Evolutionary conservation across 2,797 vertebrate species (phyloP), one percentile per base, ranked within the genome.

Genomic region (Tolypeutes matacus): DNA sequence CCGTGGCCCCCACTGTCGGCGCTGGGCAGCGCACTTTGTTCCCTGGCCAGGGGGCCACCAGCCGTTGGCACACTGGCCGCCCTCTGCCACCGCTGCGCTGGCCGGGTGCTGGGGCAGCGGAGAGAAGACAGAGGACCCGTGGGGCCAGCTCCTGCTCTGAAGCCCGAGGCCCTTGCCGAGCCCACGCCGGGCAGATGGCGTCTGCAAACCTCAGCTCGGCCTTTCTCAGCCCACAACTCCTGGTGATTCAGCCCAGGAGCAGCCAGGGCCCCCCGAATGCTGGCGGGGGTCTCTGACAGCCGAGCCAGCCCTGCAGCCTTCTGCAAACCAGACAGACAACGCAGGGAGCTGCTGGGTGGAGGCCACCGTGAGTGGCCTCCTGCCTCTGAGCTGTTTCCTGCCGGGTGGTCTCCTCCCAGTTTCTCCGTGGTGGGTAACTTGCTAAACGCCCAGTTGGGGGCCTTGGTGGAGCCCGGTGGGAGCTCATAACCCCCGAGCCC

Each of bases 61-160:
- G 60, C 15, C 36, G n/a, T 70, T 4, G 20, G 72, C 34, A 6
- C 0, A 1, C 17, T 4, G 72, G 81, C 70, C 2, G 10, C 70
- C 75, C 1, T 1, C 64, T 0, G 64, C 23, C 5, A 12, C 21
- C 3, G 5, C 4, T 14, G 29, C 2, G 4, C 7, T 0, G 8
- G 25, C 51, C 20, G 1, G 80, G 27, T 1, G 0, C 62, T 1
- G 3, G 42, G 78, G 85, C 72, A 3, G 13, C 21, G 0, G 72
- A 11, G 69, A 42, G 21, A 5, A 18, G 73, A 70, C 27, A 1
- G 5, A 86, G 10, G 12, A 14, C 25, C 75, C 10, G 0, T 0
- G 0, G 56, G 53, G 31, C 75, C 39, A 51, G 58, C 67, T 15
- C 15, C 58, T 14, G 36, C 34, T 7, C 7, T 1, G 2, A 1